phyloP scores from a whole-genome alignment of 2,113 vertebrate genomes.

The human region GRCh38 chr5:118743501-118744000 shows the following conservation, averaged over 20 bases:
- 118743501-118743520: too few relatives aligned
- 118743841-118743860: slow-evolving; percentile 6
- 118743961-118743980: neutral
- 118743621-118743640: slow-evolving; percentile 8
- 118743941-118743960: rapidly evolving
- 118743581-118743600: too few relatives aligned
- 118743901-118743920: neutral
- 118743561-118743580: too few relatives aligned
- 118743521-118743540: too few relatives aligned
- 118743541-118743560: too few relatives aligned
- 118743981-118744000: neutral
- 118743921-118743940: neutral
- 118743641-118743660: slow-evolving; percentile 26
- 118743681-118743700: neutral
- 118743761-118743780: neutral
- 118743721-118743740: slow-evolving; percentile 22
- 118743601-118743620: too few relatives aligned
- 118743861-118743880: neutral
- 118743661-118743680: slow-evolving; percentile 25
- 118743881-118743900: slow-evolving; percentile 1
- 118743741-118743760: neutral
- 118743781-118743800: neutral
- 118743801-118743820: neutral
- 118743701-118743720: neutral
- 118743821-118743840: slow-evolving; percentile 31